phyloP scores from a whole-genome alignment of 1,140 invertebrate genomes.

The Musca domestica region DNA sequence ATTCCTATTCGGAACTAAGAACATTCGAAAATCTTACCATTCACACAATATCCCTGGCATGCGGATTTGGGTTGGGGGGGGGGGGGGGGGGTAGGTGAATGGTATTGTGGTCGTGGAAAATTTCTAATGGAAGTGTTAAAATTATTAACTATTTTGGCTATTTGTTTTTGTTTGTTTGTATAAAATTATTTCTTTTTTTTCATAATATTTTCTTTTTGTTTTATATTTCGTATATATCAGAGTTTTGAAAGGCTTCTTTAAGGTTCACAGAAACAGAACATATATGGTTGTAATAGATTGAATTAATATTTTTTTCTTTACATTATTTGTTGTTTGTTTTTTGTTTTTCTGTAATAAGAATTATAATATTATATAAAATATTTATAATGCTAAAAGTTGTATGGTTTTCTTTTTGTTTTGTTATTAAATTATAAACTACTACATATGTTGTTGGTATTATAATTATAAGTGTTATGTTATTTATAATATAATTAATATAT shows the following conservation, averaged over 20 bases:
- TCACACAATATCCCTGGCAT: no score
- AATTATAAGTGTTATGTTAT: neutral
- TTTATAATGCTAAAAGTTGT: neutral
- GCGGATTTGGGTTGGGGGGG: no score
- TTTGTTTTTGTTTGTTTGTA: constrained; percentile 9
- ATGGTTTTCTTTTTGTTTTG: neutral
- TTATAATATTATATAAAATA: constrained; percentile 10
- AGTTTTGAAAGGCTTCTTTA: constrained; percentile 26
- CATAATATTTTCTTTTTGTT: neutral
- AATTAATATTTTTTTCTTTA: neutral
- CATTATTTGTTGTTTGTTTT: neutral
- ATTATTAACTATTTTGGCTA: constrained; percentile 29
- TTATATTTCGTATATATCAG: constrained; percentile 32
- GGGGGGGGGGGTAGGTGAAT: neutral
- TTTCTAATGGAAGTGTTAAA: constrained; percentile 28
- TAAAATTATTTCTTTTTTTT: constrained; percentile 11
- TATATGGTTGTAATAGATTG: constrained; percentile 30
- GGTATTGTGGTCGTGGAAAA: neutral
- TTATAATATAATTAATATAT: constrained; percentile 1
- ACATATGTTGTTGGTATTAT: neutral
- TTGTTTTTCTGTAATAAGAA: constrained; percentile 9
- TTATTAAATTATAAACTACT: neutral
- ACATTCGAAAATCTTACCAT: no score
- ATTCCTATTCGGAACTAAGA: no score
- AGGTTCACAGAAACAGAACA: constrained; percentile 21